Evolutionary conservation across 2,888 invertebrate genomes (phyloP).

Genomic region (Byasa hedistus): DNA sequence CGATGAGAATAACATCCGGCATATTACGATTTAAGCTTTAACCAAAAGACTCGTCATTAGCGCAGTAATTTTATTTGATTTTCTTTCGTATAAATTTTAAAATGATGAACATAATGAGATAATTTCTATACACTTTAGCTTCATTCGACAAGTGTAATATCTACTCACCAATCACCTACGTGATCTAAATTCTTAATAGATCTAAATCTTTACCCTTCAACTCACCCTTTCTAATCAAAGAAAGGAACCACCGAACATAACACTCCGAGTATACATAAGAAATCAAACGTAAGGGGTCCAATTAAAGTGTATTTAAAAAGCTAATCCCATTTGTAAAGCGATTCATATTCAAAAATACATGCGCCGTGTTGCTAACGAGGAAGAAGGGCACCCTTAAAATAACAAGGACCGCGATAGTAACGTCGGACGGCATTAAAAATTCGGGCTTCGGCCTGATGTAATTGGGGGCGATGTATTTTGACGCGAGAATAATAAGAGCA

Average conservation of each 20-base stretch:
- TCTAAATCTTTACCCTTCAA: too few species aligned
- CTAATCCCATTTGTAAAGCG: conserved; percentile 49
- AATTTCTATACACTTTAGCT: too few species aligned
- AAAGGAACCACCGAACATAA: not conserved
- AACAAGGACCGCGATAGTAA: conserved; percentile 38
- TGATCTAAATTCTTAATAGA: too few species aligned
- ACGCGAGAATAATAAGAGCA: conserved; percentile 44
- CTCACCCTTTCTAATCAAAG: not conserved
- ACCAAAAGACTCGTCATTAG: too few species aligned
- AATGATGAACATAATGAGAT: too few species aligned
- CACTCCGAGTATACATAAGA: conserved; percentile 30
- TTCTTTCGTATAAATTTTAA: too few species aligned
- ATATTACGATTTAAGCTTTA: too few species aligned
- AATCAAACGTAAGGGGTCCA: conserved; percentile 51
- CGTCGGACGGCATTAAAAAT: conserved; percentile 46
- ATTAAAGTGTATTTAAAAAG: conserved; percentile 68
- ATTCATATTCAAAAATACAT: conserved; percentile 36
- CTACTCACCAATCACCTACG: too few species aligned
- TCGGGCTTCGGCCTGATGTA: conserved; percentile 46
- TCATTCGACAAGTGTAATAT: too few species aligned
- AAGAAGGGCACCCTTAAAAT: conserved; percentile 15
- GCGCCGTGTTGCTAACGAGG: conserved; percentile 23
- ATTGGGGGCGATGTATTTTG: conserved; percentile 56
- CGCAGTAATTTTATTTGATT: too few species aligned
- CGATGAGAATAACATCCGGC: too few species aligned